These are phyloP conservation scores for Corythoichthys intestinalis DNA, from an alignment of 2,113 vertebrate species.

Conservation along the genomic window DNA sequence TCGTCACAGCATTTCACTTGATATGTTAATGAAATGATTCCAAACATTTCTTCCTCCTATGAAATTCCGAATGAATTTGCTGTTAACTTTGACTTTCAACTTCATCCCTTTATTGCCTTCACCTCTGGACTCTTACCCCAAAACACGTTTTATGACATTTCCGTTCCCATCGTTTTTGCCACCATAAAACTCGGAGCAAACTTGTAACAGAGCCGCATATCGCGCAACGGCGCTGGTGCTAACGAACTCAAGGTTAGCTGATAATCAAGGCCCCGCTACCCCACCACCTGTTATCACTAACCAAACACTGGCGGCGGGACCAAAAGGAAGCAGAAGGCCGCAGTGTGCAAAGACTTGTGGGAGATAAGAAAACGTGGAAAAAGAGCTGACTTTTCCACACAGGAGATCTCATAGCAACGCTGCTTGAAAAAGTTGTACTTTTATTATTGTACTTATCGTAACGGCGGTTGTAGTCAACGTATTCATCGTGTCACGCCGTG, in stretches of 20 bases:
- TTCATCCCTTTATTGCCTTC: background rate
- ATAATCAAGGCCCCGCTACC: slow-evolving; percentile 22
- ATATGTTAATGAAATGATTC: too few species aligned
- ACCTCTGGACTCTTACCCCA: background rate
- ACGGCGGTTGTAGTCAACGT: background rate
- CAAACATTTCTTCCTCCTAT: too few species aligned
- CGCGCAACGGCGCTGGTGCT: slow-evolving; percentile 1
- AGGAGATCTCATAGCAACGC: background rate
- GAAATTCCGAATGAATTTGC: too few species aligned
- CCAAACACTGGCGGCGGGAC: slow-evolving; percentile 22
- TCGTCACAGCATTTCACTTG: too few species aligned
- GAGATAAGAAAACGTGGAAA: background rate
- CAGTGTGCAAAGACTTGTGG: background rate
- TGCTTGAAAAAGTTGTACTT: background rate
- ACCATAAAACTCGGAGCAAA: slow-evolving; percentile 15
- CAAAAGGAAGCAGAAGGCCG: slow-evolving; percentile 12
- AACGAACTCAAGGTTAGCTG: slow-evolving; percentile 26
- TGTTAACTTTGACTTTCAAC: too few species aligned
- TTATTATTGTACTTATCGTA: background rate
- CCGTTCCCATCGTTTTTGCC: background rate
- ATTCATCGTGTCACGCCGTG: background rate
- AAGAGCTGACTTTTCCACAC: background rate
- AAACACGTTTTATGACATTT: background rate
- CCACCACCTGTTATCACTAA: slow-evolving; percentile 28
- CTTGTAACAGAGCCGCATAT: background rate